Base-by-base conservation (phyloP, 2,888 invertebrate species). In the Polydrusus pterygomalis region DNA sequence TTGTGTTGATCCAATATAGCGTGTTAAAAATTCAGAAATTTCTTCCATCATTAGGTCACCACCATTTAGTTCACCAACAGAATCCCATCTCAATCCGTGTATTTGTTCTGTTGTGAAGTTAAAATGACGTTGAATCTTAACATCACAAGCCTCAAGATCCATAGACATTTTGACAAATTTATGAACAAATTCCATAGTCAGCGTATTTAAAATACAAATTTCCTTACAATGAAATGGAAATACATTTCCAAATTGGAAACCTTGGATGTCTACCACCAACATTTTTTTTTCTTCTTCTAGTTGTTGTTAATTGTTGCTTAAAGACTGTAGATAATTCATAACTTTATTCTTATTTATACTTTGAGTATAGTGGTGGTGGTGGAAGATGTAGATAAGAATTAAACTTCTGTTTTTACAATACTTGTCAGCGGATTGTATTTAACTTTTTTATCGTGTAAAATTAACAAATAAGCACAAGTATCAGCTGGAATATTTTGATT, bases 341-440 rank as follows among this genome's bases (percentile, higher is more conserved):
- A n/a, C 13, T n/a, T n/a, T 15, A 45, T 45, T 5, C 5, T 45
- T 45, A 45, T 45, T 45, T 45, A 45, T 45, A 45, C n/a, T 45
- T n/a, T 13, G n/a, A 6, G 45, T 45, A 43, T 43, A 15, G n/a
- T 45, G n/a, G 11, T 45, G 45, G 45, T 45, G 15, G 15, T 45
- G 10, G 45, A 45, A n/a, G 15, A 45, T 43, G 25, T 25, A 25
- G 25, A 25, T 25, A 25, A 34, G 7, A 10, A 34, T 34, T 45
- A 45, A 45, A 45, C 45, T 45, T 45, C 45, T 45, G 45, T 45
- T 63, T 43, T 38, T 38, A 63, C 63, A 18, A 63, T 63, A 43
- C 18, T 43, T 15, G 63, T 63, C 20, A 43, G 43, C 6, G 63
- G 63, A 63, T 63, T 63, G 40, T 63, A 63, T 63, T 63, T 63